phyloP scores from a whole-genome alignment of 30 jellyfish, hydroid and myxozoan species.

The Cassiopea xamachana region DNA sequence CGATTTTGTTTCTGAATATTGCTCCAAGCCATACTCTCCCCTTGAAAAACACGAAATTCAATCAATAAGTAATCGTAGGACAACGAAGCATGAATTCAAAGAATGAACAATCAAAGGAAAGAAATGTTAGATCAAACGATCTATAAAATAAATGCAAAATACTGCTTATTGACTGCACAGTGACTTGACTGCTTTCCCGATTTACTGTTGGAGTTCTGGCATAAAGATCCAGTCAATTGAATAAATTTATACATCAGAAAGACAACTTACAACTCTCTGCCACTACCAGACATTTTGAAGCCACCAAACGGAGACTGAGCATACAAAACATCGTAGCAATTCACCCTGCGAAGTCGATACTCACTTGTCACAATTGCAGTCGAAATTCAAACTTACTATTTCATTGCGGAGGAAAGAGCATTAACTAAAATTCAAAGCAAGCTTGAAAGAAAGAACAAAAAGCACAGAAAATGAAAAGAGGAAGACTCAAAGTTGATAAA shows the following conservation, averaged over 20 bases:
- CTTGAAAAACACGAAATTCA: conserved; percentile 26
- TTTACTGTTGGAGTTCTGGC: background rate
- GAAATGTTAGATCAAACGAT: too few relatives aligned
- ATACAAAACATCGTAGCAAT: conserved; percentile 83
- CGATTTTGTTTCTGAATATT: conserved; percentile 94
- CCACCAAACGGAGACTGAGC: conserved; percentile 97
- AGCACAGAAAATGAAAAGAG: too few relatives aligned
- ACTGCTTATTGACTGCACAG: too few relatives aligned
- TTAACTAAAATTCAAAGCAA: too few relatives aligned
- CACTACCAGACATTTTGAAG: conserved; percentile 98
- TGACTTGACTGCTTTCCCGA: too few relatives aligned
- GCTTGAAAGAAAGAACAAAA: too few relatives aligned
- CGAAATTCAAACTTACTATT: too few relatives aligned
- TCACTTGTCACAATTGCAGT: too few relatives aligned
- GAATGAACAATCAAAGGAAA: background rate
- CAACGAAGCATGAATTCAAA: background rate
- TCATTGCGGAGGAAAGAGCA: too few relatives aligned
- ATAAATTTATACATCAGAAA: too few relatives aligned
- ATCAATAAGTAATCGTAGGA: background rate
- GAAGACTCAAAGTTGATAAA: too few relatives aligned
- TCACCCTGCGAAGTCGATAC: conserved; percentile 71
- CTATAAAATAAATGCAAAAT: too few relatives aligned
- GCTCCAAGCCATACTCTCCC: conserved; percentile 95
- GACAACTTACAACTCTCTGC: conserved; percentile 91
- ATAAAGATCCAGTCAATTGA: background rate